A percentile compares a stretch with the other conserved stretches of the same genome.
phyloP scores from a whole-genome alignment of 2,888 invertebrate species.

The Clistopyga incitator region DNA sequence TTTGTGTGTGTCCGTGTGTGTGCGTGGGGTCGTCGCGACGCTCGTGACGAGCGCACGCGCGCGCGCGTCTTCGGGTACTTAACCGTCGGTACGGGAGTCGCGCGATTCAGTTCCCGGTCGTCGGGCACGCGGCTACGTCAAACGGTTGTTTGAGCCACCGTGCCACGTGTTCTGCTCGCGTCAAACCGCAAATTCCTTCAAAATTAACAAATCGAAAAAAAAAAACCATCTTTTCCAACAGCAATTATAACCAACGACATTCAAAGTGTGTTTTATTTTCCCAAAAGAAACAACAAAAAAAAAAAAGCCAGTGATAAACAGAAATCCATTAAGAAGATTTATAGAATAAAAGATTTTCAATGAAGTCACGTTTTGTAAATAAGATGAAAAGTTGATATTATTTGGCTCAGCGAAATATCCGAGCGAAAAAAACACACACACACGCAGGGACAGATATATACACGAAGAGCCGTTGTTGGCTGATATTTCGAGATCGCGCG shows the following conservation, averaged over 20 bases:
- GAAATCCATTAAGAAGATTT: background rate
- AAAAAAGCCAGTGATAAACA: background rate
- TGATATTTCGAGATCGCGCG: conserved; percentile 10
- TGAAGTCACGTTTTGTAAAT: background rate
- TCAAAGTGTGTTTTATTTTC: background rate
- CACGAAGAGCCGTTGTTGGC: background rate
- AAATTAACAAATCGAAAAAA: background rate
- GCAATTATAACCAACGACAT: background rate
- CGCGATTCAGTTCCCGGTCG: conserved; percentile 70
- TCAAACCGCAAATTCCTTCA: background rate
- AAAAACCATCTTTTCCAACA: background rate
- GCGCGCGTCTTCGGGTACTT: conserved; percentile 63
- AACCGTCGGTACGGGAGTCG: conserved; percentile 64
- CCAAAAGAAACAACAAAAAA: background rate
- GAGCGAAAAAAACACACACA: background rate
- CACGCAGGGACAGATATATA: too few species aligned
- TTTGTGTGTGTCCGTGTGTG: background rate
- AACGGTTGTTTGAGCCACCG: conserved; percentile 43
- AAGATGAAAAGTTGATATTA: background rate
- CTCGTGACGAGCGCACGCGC: conserved; percentile 68
- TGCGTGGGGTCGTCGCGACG: conserved; percentile 59
- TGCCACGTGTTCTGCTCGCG: conserved; percentile 44
- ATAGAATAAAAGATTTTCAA: background rate
- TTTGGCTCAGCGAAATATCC: background rate
- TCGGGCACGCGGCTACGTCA: conserved; percentile 65